Base-by-base conservation (phyloP, 2,888 invertebrate genomes). In the Adela reaumurella region DNA sequence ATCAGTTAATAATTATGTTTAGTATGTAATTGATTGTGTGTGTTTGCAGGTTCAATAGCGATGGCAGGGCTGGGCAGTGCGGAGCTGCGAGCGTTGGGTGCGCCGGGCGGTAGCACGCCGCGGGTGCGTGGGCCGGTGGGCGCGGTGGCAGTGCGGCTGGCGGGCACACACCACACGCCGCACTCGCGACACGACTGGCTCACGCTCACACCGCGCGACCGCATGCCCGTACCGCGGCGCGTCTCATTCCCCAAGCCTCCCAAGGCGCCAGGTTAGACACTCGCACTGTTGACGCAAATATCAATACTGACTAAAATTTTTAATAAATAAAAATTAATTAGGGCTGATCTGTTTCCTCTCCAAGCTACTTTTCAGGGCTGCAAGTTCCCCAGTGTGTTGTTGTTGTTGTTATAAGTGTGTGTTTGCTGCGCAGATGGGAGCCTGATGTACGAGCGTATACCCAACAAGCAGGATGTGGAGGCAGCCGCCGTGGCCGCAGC, bases 161-260 rank as follows among this genome's bases (percentile, higher is more conserved):
- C 69, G 54, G 74, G 73, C 54, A 43, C 64, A 54, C 64, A 71
- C 0, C 56, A 60, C 20, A 70, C 72, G 6, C 60, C 69, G 48
- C 64, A 64, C 52, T 70, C 73, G 49, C 81, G 80, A 59, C 81
- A 82, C 74, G 86, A 86, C 51, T 92, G 90, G 90, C 80, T 92
- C 51, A 76, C 83, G 55, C 82, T 90, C 50, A 90, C 90, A 52
- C 87, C 88, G 55, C 84, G 84, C 54, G 86, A 86, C 60, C 83
- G 86, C 74, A 83, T 93, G 76, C 94, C 94, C 55, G 83, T 84
- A 72, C 92, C 92, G 35, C 86, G 86, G 57, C 86, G 88, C 64
- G 86, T 90, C 57, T 90, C 90, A 61, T 95, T 92, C 76, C 94
- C 94, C 49, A 90, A 92, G 70, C 94, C 94, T 55, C 94, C 94